Conservation (phyloP, 2,888 invertebrate genomes). For the Lissocephala sabroskyi region DNA sequence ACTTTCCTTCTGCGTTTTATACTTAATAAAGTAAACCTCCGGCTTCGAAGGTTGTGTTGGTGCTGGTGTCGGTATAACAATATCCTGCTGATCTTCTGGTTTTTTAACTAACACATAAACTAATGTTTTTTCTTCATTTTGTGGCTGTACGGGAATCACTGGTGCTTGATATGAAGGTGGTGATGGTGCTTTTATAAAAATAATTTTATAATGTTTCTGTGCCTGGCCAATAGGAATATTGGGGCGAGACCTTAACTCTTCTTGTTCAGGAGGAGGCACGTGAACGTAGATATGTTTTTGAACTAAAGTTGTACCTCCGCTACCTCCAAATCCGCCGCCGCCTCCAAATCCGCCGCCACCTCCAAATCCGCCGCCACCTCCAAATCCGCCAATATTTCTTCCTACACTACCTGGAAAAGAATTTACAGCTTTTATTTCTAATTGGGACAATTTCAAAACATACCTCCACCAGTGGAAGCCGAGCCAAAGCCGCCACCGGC, state of each 20-base stretch:
- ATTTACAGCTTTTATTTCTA: neutral
- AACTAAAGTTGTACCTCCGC: constrained; percentile 75
- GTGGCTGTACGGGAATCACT: constrained; percentile 84
- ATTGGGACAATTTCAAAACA: too few species aligned
- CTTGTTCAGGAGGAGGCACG: constrained; percentile 90
- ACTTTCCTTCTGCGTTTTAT: constrained; percentile 73
- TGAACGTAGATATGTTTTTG: constrained; percentile 93
- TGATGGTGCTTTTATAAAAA: constrained; percentile 93
- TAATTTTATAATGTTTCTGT: constrained; percentile 93
- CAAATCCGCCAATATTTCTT: constrained; percentile 39
- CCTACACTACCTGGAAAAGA: constrained; percentile 14
- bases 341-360: constrained; percentile 37
- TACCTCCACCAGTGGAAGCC: constrained; percentile 37
- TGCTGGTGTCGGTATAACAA: constrained; percentile 82
- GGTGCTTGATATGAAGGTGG: constrained; percentile 87
- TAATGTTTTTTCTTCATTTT: constrained; percentile 90
- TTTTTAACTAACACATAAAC: constrained; percentile 92
- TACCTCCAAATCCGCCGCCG: constrained; percentile 40
- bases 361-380: constrained; percentile 39
- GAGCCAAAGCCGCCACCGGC: constrained; percentile 51
- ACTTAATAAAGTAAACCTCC: constrained; percentile 87
- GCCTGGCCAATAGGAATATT: constrained; percentile 81
- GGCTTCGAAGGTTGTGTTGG: constrained; percentile 91
- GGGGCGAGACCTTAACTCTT: constrained; percentile 76
- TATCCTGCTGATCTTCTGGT: constrained; percentile 88